Conservation (phyloP, 2,113 vertebrate genomes). For the Entelurus aequoreus region DNA sequence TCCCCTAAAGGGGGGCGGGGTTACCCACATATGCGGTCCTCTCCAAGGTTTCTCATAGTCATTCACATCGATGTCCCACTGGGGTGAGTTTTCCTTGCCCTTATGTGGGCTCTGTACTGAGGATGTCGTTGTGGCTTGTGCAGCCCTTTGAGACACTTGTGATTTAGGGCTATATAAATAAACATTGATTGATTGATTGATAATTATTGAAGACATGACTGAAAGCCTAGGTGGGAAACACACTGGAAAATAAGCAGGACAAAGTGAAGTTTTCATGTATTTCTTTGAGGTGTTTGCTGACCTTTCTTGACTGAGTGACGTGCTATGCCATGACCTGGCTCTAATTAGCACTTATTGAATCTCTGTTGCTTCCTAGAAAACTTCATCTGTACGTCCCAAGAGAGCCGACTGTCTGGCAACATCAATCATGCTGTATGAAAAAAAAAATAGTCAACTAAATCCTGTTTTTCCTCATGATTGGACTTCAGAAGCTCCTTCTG, state of each 20-base stretch:
- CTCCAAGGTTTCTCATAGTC: no score
- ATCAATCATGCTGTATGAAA: not conserved
- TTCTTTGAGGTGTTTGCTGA: constrained; percentile 8
- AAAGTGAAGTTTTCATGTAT: not conserved
- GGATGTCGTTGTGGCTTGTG: no score
- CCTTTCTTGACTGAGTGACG: constrained; percentile 31
- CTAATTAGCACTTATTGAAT: not conserved
- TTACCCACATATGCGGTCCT: no score
- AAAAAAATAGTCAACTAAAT: not conserved
- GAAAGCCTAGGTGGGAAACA: no score
- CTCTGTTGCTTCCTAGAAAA: not conserved
- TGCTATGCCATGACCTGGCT: not conserved
- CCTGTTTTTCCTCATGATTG: not conserved
- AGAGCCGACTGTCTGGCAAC: not conserved
- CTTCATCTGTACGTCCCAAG: not conserved
- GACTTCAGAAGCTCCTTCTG: constrained; percentile 2
- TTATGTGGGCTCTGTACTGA: no score
- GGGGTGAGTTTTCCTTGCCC: no score
- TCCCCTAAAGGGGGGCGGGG: no score
- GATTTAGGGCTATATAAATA: no score
- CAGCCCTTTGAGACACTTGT: no score
- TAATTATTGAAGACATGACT: no score
- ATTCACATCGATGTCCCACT: no score
- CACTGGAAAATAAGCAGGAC: not conserved
- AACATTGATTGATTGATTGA: no score